Percentiles rank a stretch among this genome's conserved stretches.
Conservation (phyloP, 37 sponge, comb jelly and placozoan genomes). For the Bolinopsis microptera region DNA sequence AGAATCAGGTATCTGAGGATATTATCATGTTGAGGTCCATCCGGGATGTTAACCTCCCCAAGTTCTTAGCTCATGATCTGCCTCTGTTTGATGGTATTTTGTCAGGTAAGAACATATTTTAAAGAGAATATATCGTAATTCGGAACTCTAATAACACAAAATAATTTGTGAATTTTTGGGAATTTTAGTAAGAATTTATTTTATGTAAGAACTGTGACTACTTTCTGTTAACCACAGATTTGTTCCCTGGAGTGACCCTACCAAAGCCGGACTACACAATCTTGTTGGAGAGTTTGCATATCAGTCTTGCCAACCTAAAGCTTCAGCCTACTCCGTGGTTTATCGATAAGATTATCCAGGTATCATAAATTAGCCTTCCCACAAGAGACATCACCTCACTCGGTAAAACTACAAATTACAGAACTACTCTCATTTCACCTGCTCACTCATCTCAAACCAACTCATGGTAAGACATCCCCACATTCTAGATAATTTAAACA, state of each 20-base stretch:
- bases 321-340: conserved; percentile 95
- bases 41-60: conserved; percentile 88
- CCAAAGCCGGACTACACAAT: conserved; percentile 89
- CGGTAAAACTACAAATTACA: too few relatives aligned
- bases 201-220: too few relatives aligned
- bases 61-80: conserved; percentile 73
- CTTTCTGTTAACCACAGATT: conserved; percentile 69
- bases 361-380: neutral
- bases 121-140: too few relatives aligned
- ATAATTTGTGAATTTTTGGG: too few relatives aligned
- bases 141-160: too few relatives aligned
- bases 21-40: conserved; percentile 89
- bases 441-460: too few relatives aligned
- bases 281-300: conserved; percentile 77
- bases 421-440: too few relatives aligned
- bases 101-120: conserved; percentile 53
- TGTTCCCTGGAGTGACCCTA: conserved; percentile 90
- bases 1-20: conserved; percentile 72
- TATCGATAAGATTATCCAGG: conserved; percentile 94
- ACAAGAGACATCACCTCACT: neutral
- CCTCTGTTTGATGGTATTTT: conserved; percentile 95
- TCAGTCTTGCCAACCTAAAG: conserved; percentile 80
- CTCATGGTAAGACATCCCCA: neutral
- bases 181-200: too few relatives aligned
- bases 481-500: too few relatives aligned